Base-by-base conservation (phyloP, 2,888 invertebrate genomes). In the Dascillus cervinus region DNA sequence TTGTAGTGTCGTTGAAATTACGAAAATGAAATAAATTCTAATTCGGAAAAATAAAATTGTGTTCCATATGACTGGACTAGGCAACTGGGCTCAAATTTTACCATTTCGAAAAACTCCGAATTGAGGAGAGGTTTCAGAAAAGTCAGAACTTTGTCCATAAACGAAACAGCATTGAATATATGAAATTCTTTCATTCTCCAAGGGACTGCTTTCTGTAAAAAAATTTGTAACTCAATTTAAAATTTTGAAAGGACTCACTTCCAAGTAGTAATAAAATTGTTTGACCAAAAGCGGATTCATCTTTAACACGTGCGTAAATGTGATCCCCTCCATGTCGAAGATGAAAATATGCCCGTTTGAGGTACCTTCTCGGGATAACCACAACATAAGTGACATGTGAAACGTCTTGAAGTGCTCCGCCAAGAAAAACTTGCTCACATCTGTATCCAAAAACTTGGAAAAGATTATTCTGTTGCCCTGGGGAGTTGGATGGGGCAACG, bases 121-220 rank as follows among this genome's bases (percentile, higher is more conserved):
- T 77, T 82, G 71, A 84, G 73, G 50, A 85, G 82, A 0, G 84
- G 84, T 52, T 67, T 75, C 63, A 84, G 69, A 41, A 85, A 52
- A 37, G 75, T 71, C 63, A 85, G 55, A 35, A 84, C 56, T 48
- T 75, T 76, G 49, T 84, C 84, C 70, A 84, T 75, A 44, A 82
- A 77, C 1, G 72, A 65, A 0, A 79, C 77, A 0, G 79, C 75
- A 52, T 79, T 83, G 36, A 82, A 60, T 43, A 82, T 82, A 53
- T 84, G 82, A 3, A 85, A 64, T 1, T 73, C 78, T 48, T 77
- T 75, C 2, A 84, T 60, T 20, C 79, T 72, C 3, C 81, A 69
- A 0, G 84, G 71, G 65, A 80, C 71, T 5, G 44, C 44, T 30
- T 49, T 46, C 46, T 48, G 22, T 29, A 43, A 40, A 22, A 35